A percentile compares a stretch with the other conserved stretches of the same genome.
These are phyloP conservation scores for Oligia fasciuncula DNA, from an alignment of 2,888 invertebrate genomes.

Conservation along the genomic window DNA sequence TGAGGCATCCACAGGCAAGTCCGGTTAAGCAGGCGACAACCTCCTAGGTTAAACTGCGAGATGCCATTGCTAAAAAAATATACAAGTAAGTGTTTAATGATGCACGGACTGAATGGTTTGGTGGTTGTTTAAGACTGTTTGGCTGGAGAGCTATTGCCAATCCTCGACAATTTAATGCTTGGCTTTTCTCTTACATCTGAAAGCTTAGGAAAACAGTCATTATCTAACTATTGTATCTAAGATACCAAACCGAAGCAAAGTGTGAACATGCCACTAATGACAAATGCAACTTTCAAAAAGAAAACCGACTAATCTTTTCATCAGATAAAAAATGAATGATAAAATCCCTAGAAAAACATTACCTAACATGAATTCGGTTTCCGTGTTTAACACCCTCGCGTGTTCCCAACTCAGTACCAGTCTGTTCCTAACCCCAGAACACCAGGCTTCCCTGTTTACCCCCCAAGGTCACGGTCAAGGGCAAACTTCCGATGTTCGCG, in stretches of 20 bases:
- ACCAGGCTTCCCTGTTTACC: slow-evolving; percentile 33
- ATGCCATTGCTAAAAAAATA: too few relatives aligned
- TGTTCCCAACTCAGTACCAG: slow-evolving; percentile 47
- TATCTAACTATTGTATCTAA: background rate
- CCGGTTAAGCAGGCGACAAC: too few relatives aligned
- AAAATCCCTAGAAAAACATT: slow-evolving; percentile 1
- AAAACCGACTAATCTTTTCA: slow-evolving; percentile 2
- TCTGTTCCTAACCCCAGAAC: slow-evolving; percentile 34
- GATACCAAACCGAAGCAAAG: background rate
- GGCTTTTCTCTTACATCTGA: background rate
- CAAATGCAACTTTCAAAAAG: background rate
- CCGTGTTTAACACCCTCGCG: slow-evolving; percentile 51
- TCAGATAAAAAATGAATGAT: slow-evolving; percentile 18
- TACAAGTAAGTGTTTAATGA: background rate
- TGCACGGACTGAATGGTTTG: background rate
- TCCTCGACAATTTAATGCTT: background rate
- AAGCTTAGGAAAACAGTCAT: background rate
- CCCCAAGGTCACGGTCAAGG: slow-evolving; percentile 48
- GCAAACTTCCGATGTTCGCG: slow-evolving; percentile 9
- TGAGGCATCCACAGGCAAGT: too few relatives aligned
- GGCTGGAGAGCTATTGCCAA: background rate
- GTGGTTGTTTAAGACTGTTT: background rate
- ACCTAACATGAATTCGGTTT: slow-evolving; percentile 16
- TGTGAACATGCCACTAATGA: background rate
- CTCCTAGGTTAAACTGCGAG: too few relatives aligned